Evolutionary conservation across 2,888 invertebrate species (phyloP).

Genomic region (Geotrupes spiniger): DNA sequence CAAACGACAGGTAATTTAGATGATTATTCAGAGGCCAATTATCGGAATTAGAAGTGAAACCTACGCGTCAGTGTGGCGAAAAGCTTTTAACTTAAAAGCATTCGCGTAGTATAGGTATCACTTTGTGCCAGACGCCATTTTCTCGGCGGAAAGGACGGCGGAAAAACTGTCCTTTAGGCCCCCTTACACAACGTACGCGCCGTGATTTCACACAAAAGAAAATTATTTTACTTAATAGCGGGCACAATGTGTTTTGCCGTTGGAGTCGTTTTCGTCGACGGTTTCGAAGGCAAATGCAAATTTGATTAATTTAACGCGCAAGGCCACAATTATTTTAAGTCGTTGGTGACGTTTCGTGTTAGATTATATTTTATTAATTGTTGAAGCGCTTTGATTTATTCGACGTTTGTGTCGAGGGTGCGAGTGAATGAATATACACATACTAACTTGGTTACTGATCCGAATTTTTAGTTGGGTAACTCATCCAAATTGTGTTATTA

Average conservation of each 20-base stretch:
- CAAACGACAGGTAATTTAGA: conserved; percentile 22
- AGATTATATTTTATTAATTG: no score
- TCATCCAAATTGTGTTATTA: no score
- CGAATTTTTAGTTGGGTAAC: no score
- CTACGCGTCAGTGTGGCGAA: conserved; percentile 31
- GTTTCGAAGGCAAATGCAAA: no score
- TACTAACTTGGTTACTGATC: no score
- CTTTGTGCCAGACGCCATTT: conserved; percentile 41
- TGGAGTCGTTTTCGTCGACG: no score
- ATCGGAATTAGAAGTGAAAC: conserved; percentile 37
- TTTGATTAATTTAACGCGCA: no score
- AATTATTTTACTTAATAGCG: conserved; percentile 10
- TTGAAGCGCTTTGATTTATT: no score
- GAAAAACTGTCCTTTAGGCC: conserved; percentile 16
- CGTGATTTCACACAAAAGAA: conserved; percentile 25
- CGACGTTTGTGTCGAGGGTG: no score
- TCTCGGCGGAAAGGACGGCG: conserved; percentile 20
- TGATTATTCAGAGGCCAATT: conserved; percentile 32
- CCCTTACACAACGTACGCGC: conserved; percentile 18
- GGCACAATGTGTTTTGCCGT: no score
- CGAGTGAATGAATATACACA: no score
- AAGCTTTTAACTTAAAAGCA: conserved; percentile 46
- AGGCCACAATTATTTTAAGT: background rate
- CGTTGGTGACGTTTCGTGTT: no score
- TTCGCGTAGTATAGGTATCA: conserved; percentile 38